Base-by-base conservation (phyloP, 2,113 vertebrate genomes). In the Oryzias javanicus region DNA sequence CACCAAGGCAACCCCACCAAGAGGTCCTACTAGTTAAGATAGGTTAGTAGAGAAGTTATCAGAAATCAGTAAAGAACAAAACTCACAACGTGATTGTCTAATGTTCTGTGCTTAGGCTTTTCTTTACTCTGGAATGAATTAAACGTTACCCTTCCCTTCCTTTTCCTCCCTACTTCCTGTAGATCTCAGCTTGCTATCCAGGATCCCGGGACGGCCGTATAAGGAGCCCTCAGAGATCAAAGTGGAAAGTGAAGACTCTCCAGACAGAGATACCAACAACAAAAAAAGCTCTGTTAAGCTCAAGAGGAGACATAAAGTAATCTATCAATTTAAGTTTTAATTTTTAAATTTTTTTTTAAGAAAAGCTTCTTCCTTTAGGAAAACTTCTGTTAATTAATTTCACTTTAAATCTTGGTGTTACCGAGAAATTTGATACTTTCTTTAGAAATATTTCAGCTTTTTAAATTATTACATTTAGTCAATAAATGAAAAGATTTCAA, bases 261-360 rank as follows among this genome's bases (percentile, higher is more conserved):
- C 91, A 0, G 94, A 97, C 77, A 91, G 94, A 66, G 95, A 98
- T 42, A 44, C 57, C 0, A 94, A 94, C 52, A 95, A 92, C 88
- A 98, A 98, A 80, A 94, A 91, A 76, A 62, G 84, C 63, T 92
- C 94, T 5, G 94, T 78, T 35, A 98, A 98, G 74, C 92, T 93
- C 83, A 98, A 98, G 73, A 93, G 96, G 89, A 98, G 98, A 87
- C 95, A 95, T 82, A 98, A 98, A 93, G 88, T 97, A 45, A 35
- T 41, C 10, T 2, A 19, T n/a, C 41, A 49, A 54, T 54, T 2
- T 18, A 8, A 18, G 2, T 4, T 14, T n/a, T 55, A 1, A 4
- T 1, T 53, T 56, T n/a, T 14, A 12, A 17, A 18, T 14, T 2
- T 1, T n/a, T 14, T 25, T 45, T 25, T 27, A 35, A 35, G 10